A percentile compares a stretch with the other conserved stretches of the same genome.
Conservation (phyloP, 2,113 vertebrate species). For the Cottus gobio region DNA sequence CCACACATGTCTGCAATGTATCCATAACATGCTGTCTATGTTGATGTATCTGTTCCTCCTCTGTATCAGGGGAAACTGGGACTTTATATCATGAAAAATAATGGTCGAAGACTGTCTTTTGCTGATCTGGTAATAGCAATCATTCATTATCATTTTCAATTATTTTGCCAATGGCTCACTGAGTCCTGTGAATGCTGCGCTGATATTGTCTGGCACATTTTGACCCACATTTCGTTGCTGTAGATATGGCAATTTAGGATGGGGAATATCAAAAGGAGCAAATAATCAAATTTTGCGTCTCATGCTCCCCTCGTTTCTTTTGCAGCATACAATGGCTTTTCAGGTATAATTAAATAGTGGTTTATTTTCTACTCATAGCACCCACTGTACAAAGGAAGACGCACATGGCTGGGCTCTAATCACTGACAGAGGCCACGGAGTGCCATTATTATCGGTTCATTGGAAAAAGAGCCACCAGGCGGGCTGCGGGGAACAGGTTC, state of each 20-base stretch:
- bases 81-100: conserved; percentile 25
- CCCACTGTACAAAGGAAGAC: neutral
- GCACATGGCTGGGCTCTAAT: neutral
- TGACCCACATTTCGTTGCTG: conserved; percentile 48
- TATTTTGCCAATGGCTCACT: conserved; percentile 40
- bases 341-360: conserved; percentile 28
- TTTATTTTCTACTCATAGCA: neutral
- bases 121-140: conserved; percentile 42
- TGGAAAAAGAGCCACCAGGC: conserved; percentile 59
- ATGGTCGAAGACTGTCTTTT: conserved; percentile 22
- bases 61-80: conserved; percentile 29
- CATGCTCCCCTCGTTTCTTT: neutral
- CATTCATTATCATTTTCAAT: conserved; percentile 56
- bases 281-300: conserved; percentile 20
- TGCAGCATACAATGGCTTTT: conserved; percentile 6
- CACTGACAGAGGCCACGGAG: conserved; percentile 34
- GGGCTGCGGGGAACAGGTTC: conserved; percentile 53
- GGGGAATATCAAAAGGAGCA: neutral
- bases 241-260: conserved; percentile 24
- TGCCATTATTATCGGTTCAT: conserved; percentile 60
- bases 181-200: conserved; percentile 33
- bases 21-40: conserved; percentile 23
- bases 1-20: neutral
- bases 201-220: conserved; percentile 31
- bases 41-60: conserved; percentile 8